These are phyloP conservation scores for Sphecodes monilicornis DNA, from an alignment of 2,888 invertebrate genomes.

Conservation along the genomic window DNA sequence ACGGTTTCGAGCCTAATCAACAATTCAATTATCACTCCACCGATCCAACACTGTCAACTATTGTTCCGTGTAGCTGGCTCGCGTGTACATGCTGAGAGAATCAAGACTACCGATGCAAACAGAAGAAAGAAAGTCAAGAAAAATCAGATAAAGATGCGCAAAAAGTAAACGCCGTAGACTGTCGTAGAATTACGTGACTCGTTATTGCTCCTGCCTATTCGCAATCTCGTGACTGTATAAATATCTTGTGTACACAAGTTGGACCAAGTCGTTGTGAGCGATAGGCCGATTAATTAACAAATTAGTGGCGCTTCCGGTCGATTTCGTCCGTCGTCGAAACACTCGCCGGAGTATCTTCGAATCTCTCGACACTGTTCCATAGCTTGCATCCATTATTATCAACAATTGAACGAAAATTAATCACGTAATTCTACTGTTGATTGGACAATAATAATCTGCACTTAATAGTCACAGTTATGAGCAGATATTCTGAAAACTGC, in stretches of 20 bases:
- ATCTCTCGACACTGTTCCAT: slow-evolving; percentile 28
- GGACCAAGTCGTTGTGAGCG: slow-evolving; percentile 77
- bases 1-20: neutral
- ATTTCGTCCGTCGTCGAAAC: slow-evolving; percentile 37
- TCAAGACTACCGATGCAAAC: slow-evolving; percentile 17
- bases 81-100: slow-evolving; percentile 41
- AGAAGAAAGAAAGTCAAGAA: slow-evolving; percentile 15
- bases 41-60: neutral
- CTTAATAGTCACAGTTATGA: neutral
- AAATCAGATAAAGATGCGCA: neutral
- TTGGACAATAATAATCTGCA: neutral
- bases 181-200: slow-evolving; percentile 67
- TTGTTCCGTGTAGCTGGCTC: slow-evolving; percentile 34
- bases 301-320: slow-evolving; percentile 42
- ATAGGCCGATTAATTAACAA: slow-evolving; percentile 56
- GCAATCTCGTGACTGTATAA: slow-evolving; percentile 69
- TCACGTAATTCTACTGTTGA: neutral
- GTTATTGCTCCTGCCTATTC: slow-evolving; percentile 72
- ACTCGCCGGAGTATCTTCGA: slow-evolving; percentile 9
- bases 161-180: slow-evolving; percentile 62
- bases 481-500: neutral
- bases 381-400: slow-evolving; percentile 39
- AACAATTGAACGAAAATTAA: neutral
- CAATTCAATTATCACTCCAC: neutral
- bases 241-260: slow-evolving; percentile 71